Base-by-base conservation (phyloP, 2,888 invertebrate genomes). In the Rugalucina vietnamica region DNA sequence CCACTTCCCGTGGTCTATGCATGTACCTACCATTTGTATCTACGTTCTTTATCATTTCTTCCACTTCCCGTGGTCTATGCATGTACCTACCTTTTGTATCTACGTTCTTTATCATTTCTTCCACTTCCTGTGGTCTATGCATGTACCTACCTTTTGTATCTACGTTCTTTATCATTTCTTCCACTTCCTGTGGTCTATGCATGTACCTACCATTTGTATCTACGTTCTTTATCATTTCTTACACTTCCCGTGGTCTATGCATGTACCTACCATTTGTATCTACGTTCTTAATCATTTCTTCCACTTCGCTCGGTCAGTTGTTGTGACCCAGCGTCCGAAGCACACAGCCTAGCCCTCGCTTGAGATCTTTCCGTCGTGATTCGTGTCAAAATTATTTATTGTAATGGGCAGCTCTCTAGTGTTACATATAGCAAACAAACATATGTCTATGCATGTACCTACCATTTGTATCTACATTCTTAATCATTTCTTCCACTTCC, bases 371-470 rank as follows among this genome's bases (percentile, higher is more conserved):
- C 93, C 93, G 77, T 92, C 92, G 54, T 92, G 85, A 82, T 93
- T 92, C 75, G 92, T 92, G 84, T 93, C 93, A 71, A 93, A 93
- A n/a, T n/a, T n/a, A n/a, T n/a, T n/a, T n/a, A n/a, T n/a, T n/a
- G n/a, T n/a, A n/a, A n/a, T n/a, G n/a, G n/a, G n/a, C n/a, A n/a
- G n/a, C n/a, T n/a, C n/a, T n/a, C n/a, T n/a, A n/a, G n/a, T n/a
- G n/a, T n/a, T n/a, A n/a, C n/a, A n/a, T n/a, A n/a, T n/a, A n/a
- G n/a, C 92, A 84, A 2, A 92, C 93, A 75, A n/a, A 70, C 21
- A 50, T 14, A 71, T 24, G 69, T 5, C n/a, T n/a, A n/a, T n/a
- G n/a, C n/a, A n/a, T n/a, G n/a, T 27, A 76, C 91, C 86, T 79
- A 93, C 93, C 92, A 76, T 92, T 92, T 43, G 90, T 92, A 76